Conservation (phyloP, 2,888 invertebrate genomes). For the Calameuta filiformis region DNA sequence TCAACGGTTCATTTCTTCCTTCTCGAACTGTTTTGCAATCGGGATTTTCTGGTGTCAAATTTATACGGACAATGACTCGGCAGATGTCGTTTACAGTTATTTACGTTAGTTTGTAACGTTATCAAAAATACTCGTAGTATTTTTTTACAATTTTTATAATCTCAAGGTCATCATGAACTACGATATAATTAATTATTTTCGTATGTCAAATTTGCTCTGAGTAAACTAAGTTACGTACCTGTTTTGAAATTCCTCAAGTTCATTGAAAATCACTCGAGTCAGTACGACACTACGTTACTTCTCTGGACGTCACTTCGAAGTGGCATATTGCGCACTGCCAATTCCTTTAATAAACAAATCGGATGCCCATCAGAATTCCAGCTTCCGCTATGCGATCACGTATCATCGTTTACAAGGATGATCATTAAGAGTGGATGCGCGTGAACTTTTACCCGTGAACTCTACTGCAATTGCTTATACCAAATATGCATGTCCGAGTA, state of each 20-base stretch:
- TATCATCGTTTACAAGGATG: not conserved
- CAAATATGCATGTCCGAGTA: too few species aligned
- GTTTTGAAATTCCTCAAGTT: not conserved
- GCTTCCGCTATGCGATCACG: not conserved
- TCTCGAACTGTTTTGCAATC: not conserved
- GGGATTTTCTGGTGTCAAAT: not conserved
- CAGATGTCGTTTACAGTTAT: not conserved
- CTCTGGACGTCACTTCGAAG: not conserved
- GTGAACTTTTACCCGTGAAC: not conserved
- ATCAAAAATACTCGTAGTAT: not conserved
- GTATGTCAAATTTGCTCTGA: not conserved
- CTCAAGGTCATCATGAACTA: not conserved
- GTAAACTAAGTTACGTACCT: not conserved
- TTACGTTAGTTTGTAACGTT: not conserved
- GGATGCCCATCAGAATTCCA: not conserved
- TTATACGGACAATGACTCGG: not conserved
- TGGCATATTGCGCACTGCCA: not conserved
- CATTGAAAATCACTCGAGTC: not conserved
- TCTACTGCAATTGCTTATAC: not conserved
- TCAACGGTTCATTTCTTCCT: conserved; percentile 18
- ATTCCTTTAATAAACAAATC: not conserved
- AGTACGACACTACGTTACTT: not conserved
- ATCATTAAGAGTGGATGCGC: not conserved
- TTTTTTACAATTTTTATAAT: not conserved
- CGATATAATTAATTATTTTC: not conserved